Base-by-base conservation (phyloP, 2,888 invertebrate genomes). In the Monoplex corrugatus region DNA sequence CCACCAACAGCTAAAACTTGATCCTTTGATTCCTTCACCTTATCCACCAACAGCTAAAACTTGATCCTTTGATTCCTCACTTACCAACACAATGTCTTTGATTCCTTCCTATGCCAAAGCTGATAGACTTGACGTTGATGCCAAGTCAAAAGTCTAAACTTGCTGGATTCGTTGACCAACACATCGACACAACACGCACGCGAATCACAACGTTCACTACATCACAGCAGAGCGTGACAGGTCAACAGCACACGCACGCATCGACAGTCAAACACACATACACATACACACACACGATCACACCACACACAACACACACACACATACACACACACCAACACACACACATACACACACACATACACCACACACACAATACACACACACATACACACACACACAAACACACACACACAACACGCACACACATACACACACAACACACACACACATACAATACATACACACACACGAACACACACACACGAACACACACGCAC, bases 331-430 rank as follows among this genome's bases (percentile, higher is more conserved):
- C 8, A 68, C 68, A 68, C 28, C 16, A 19, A 68, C 68, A 68
- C 28, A 68, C 68, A 5, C 68, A 68, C 68, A 68, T 2, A 68
- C 68, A 68, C 68, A 5, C 68, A 68, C 68, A 68, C 68, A 68
- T n/a, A 68, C 68, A 68, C 68, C 68, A 68, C 68, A 68, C 68
- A 68, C 68, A 19, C n/a, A 68, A 19, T n/a, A 68, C n/a, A 68
- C 68, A 68, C 28, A 68, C 68, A 68, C 68, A 68, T 2, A 68
- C 28, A 68, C 68, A 68, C 68, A 68, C 28, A 68, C 8, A 68
- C 68, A 68, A 6, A 68, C 68, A 68, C 68, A 68, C 28, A 68
- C 68, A 5, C 68, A 68, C 68, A 68, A 0, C n/a, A 68, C 68
- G 28, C 68, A 5, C 68, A 68, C 68, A 68, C 68, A 68, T n/a